A percentile compares a stretch with the other conserved stretches of the same genome.
These are phyloP conservation scores for Amblyopsis rosae DNA, from an alignment of 2,113 vertebrate genomes.

Conservation along the genomic window DNA sequence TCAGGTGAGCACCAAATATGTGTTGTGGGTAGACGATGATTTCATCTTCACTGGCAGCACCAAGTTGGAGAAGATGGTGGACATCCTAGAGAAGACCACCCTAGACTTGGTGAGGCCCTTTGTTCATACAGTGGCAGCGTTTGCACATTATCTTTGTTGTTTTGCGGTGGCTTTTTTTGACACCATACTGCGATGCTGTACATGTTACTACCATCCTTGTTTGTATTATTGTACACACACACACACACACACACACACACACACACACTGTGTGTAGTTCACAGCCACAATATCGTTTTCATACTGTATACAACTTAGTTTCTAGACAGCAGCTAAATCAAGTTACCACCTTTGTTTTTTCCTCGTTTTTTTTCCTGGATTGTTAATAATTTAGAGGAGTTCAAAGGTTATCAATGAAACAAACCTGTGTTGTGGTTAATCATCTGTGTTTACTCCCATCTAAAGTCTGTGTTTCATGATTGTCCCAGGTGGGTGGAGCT, in stretches of 20 bases:
- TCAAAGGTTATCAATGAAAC: no score
- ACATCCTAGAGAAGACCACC: slow-evolving; percentile 85
- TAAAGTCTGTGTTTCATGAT: neutral
- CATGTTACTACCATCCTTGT: no score
- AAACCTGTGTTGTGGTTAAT: neutral
- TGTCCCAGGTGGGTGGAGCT: slow-evolving; percentile 84
- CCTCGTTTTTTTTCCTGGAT: no score
- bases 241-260: no score
- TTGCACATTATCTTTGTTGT: neutral
- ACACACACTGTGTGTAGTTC: no score
- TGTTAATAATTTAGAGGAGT: no score
- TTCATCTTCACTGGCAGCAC: slow-evolving; percentile 86
- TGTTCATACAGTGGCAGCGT: neutral
- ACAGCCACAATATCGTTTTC: no score
- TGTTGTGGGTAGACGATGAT: slow-evolving; percentile 93
- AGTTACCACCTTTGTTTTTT: no score
- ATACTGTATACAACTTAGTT: no score
- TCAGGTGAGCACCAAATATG: slow-evolving; percentile 89
- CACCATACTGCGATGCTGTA: no score
- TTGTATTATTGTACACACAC: neutral
- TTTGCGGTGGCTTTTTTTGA: no score
- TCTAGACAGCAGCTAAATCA: no score
- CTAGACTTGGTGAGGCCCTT: slow-evolving; percentile 84
- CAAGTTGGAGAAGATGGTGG: slow-evolving; percentile 86
- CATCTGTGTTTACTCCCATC: neutral